Conservation (phyloP, 1,140 invertebrate species). For the Neodiprion pinetum region DNA sequence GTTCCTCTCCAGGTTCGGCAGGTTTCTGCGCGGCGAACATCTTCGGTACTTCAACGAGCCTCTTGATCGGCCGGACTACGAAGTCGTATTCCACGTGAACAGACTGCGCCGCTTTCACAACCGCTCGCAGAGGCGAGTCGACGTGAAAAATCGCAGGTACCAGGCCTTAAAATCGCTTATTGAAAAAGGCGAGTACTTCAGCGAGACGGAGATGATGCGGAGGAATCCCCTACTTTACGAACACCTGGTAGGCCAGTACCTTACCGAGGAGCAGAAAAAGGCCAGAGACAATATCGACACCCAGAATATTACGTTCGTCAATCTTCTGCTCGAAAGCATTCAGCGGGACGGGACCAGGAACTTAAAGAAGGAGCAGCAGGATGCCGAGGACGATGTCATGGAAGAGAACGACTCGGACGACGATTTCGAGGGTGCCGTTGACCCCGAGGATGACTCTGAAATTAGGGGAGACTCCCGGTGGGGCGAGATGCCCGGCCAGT, state of each 20-base stretch:
- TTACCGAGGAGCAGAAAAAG: constrained; percentile 78
- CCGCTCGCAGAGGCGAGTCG: constrained; percentile 62
- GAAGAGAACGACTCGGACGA: constrained; percentile 58
- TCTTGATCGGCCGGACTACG: constrained; percentile 60
- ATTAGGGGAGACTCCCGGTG: constrained; percentile 18
- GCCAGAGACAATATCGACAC: constrained; percentile 65
- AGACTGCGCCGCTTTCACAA: constrained; percentile 66
- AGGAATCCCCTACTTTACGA: constrained; percentile 90
- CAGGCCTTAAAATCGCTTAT: constrained; percentile 81
- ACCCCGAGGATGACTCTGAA: constrained; percentile 48
- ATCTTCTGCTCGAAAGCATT: constrained; percentile 73
- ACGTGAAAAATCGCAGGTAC: constrained; percentile 81
- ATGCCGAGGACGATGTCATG: constrained; percentile 63
- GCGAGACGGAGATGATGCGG: constrained; percentile 91
- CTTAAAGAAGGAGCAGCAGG: constrained; percentile 69
- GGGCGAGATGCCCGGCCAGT: constrained; percentile 27
- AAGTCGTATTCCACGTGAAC: constrained; percentile 67
- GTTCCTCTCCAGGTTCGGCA: constrained; percentile 82
- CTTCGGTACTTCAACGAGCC: constrained; percentile 69
- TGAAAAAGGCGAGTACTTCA: constrained; percentile 83
- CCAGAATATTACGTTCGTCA: constrained; percentile 71
- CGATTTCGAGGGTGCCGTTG: constrained; percentile 57
- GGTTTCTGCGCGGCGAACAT: constrained; percentile 72
- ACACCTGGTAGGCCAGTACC: constrained; percentile 84
- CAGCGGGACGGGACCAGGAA: constrained; percentile 71